Evolutionary conservation across 1,140 invertebrate species (phyloP), one percentile per base, ranked within the genome.

Genomic region (Araneus ventricosus): DNA sequence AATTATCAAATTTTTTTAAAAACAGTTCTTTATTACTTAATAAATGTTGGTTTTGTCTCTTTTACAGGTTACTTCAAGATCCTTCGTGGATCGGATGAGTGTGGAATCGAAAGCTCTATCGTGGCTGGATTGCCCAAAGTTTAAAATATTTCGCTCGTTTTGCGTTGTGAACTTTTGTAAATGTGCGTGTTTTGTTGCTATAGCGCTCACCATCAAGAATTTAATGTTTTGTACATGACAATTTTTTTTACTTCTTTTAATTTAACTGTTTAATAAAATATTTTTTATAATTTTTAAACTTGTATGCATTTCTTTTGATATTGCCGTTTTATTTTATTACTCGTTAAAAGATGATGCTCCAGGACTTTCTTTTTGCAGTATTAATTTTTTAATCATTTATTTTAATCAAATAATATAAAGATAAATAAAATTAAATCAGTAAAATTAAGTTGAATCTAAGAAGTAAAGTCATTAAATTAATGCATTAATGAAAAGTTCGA

Each of bases 41-140:
- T n/a, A 24, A 82, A 59, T 59, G 2, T 37, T 80, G 30, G 8
- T 30, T 88, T 45, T 41, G 1, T 52, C 45, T 79, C 37, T 57
- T 79, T 90, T 94, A 94, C 95, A 95, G 98, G 98, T 20, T 97
- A 97, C 95, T 99, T 99, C 96, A 98, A 98, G 95, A 99, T 99
- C 79, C 95, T 97, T 8, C 96, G 98, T 94, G 98, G 98, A n/a
- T 95, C 96, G 88, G 97, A 99, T 95, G 97, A 99, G 94, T 98
- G 98, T 95, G 98, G 98, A 41, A 99, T 99, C 95, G 98, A 99
- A 95, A 96, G 96, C 94, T 95, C 96, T 41, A 97, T 98, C 93
- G 96, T 97, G 52, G 97, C 98, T 93, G 98, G 98, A 84, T 94
- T 97, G 91, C 92, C 92, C 6, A 93, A 93, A 30, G 1, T 80